Percentiles rank a stretch among this genome's conserved stretches.
Conservation (phyloP, 2,113 vertebrate genomes). For the Cervus canadensis region DNA sequence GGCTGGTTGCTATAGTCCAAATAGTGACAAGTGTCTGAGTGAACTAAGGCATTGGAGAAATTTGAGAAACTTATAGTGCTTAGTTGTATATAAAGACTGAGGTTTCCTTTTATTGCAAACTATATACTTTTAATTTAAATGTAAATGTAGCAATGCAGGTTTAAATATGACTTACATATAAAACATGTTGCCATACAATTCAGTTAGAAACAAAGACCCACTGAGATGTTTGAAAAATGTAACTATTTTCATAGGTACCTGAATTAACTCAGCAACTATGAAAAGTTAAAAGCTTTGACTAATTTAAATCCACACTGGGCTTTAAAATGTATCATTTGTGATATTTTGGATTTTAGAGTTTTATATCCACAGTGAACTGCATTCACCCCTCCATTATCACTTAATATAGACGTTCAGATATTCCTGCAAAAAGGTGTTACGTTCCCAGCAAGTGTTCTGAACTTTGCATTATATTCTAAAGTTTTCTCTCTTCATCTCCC, state of each 20-base stretch:
- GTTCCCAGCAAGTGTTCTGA: not conserved
- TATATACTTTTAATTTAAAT: conserved; percentile 78
- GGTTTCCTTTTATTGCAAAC: conserved; percentile 66
- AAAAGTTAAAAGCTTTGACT: conserved; percentile 69
- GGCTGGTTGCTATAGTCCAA: not conserved
- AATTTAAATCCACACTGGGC: conserved; percentile 63
- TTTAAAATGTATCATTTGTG: conserved; percentile 59
- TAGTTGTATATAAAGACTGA: not conserved
- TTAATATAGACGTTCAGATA: not conserved
- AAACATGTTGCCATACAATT: conserved; percentile 74
- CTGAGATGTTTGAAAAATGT: conserved; percentile 69
- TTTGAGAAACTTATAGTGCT: not conserved
- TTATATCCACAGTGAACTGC: not conserved
- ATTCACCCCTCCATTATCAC: not conserved
- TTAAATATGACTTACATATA: conserved; percentile 72
- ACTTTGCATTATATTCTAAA: conserved; percentile 4
- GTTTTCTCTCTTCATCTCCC: not conserved
- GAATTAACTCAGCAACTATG: conserved; percentile 68
- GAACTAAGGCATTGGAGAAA: not conserved
- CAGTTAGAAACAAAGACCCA: conserved; percentile 72
- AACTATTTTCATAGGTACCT: conserved; percentile 68
- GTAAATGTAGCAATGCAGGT: conserved; percentile 72
- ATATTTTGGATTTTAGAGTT: conserved; percentile 51
- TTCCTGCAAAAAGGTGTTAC: not conserved
- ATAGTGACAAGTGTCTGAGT: not conserved